Conservation (phyloP, 1,140 invertebrate species). For the Drosophila ambigua region DNA sequence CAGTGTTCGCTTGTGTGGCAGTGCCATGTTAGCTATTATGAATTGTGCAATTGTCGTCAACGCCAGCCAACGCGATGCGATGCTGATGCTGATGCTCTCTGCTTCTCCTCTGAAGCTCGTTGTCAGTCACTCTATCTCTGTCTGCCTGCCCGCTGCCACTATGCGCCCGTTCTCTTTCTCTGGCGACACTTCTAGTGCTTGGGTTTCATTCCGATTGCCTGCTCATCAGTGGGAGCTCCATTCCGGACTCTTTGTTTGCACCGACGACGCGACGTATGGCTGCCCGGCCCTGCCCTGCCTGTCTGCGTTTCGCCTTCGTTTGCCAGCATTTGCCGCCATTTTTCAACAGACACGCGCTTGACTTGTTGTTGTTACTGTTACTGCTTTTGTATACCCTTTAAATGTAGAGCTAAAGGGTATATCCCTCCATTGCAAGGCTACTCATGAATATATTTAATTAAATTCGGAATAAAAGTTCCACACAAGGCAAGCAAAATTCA, state of each 20-base stretch:
- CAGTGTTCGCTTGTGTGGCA: constrained; percentile 19
- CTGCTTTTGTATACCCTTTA: constrained; percentile 2
- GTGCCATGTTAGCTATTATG: constrained; percentile 77
- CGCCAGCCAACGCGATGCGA: constrained; percentile 38
- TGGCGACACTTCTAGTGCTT: constrained; percentile 43
- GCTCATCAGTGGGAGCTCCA: constrained; percentile 46
- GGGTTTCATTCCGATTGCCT: constrained; percentile 58
- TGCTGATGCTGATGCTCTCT: constrained; percentile 23
- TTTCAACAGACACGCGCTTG: constrained; percentile 54
- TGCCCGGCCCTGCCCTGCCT: constrained; percentile 31
- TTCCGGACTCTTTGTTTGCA: constrained; percentile 62
- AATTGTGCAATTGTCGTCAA: constrained; percentile 81
- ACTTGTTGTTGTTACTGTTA: constrained; percentile 41
- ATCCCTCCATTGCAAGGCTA: too few relatives aligned
- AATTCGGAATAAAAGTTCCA: too few relatives aligned
- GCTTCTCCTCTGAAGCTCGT: constrained; percentile 21
- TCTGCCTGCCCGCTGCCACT: neutral
- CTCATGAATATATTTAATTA: too few relatives aligned
- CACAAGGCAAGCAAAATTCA: too few relatives aligned
- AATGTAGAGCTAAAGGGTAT: neutral
- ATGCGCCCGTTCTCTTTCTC: constrained; percentile 1
- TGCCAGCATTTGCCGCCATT: constrained; percentile 66
- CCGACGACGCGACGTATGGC: constrained; percentile 49
- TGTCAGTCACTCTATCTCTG: constrained; percentile 12
- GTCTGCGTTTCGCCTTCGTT: constrained; percentile 55